Conservation (phyloP, 2,797 vertebrate species). For the Enoplosus armatus region DNA sequence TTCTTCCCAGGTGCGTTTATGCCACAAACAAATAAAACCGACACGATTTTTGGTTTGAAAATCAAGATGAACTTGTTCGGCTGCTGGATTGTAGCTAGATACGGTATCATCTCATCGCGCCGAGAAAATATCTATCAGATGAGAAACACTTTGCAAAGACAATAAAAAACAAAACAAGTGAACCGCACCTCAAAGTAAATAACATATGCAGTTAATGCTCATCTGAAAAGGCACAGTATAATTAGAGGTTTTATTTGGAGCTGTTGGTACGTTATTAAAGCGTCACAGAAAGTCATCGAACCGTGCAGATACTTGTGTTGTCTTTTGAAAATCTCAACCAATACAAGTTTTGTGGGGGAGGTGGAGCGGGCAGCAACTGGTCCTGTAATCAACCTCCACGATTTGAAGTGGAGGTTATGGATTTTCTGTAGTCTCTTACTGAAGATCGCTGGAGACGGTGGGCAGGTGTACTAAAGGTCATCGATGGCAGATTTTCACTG, state of each 20-base stretch:
- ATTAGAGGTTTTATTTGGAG: too few relatives aligned
- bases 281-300: too few relatives aligned
- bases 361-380: neutral
- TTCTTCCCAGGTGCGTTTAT: neutral
- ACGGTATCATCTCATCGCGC: neutral
- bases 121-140: neutral
- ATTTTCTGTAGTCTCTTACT: neutral
- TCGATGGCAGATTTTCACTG: neutral
- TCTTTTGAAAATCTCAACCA: neutral
- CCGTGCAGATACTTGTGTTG: too few relatives aligned
- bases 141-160: neutral
- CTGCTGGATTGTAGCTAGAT: neutral
- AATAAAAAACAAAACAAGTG: too few relatives aligned
- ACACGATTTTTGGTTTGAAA: neutral
- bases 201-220: too few relatives aligned
- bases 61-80: too few relatives aligned
- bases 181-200: too few relatives aligned
- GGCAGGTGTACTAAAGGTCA: neutral
- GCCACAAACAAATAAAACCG: neutral
- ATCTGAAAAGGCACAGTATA: too few relatives aligned
- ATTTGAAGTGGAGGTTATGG: neutral
- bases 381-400: neutral
- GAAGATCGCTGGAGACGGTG: neutral
- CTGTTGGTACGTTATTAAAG: too few relatives aligned
- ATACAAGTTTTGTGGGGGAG: neutral